phyloP scores from a whole-genome alignment of 2,113 vertebrate genomes.

The Syngnathus floridae region DNA sequence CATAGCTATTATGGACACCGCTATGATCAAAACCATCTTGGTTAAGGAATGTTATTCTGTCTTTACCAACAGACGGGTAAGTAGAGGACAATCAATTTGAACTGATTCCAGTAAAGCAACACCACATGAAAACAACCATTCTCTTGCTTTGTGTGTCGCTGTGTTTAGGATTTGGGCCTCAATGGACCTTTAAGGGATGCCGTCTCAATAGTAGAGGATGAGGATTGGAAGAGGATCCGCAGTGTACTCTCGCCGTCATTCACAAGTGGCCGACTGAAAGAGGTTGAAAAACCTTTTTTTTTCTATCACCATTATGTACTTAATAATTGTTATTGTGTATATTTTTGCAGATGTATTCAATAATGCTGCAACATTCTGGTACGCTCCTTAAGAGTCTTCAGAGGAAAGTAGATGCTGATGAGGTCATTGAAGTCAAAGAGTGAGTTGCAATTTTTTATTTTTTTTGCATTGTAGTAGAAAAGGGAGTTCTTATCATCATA shows the following conservation, averaged over 20 bases:
- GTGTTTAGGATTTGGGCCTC: constrained; percentile 51
- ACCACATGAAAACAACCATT: background rate
- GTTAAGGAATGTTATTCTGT: constrained; percentile 67
- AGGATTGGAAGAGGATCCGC: constrained; percentile 76
- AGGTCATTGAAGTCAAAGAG: constrained; percentile 67
- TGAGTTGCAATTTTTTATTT: constrained; percentile 47
- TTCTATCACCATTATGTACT: background rate
- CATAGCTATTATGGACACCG: constrained; percentile 55
- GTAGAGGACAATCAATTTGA: background rate
- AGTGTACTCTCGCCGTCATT: constrained; percentile 77
- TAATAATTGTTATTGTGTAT: background rate
- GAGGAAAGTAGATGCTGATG: constrained; percentile 42
- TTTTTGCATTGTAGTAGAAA: background rate
- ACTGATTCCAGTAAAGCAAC: background rate
- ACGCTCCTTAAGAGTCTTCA: constrained; percentile 61
- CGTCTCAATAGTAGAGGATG: constrained; percentile 60
- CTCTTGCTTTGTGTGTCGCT: background rate
- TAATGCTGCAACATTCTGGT: constrained; percentile 71
- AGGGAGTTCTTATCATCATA: background rate
- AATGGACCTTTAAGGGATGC: constrained; percentile 48
- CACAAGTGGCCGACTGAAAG: constrained; percentile 80
- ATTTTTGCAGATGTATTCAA: constrained; percentile 74
- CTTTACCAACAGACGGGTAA: constrained; percentile 65
- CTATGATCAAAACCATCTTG: constrained; percentile 66
- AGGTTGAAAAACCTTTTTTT: constrained; percentile 54